A percentile compares a stretch with the other conserved stretches of the same genome.
Evolutionary conservation across 2,113 vertebrate genomes (phyloP).

Genomic region (Eptesicus fuscus): DNA sequence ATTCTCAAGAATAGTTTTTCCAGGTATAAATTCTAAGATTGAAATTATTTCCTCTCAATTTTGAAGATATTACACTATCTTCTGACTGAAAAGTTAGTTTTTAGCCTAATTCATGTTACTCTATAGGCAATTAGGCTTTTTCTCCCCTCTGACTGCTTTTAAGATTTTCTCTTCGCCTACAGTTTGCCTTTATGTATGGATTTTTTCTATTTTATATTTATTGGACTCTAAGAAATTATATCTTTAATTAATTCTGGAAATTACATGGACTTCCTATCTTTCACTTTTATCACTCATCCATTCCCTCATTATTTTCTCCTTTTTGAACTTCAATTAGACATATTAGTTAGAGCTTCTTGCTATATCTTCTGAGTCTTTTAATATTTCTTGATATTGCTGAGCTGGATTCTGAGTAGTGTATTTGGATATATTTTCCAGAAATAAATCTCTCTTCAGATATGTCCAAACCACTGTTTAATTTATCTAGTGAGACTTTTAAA

Average conservation of each 20-base stretch:
- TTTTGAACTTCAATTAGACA: neutral
- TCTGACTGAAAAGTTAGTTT: neutral
- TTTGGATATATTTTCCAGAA: neutral
- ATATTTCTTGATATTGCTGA: neutral
- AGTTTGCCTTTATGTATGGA: neutral
- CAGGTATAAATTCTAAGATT: neutral
- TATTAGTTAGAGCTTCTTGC: neutral
- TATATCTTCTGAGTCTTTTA: neutral
- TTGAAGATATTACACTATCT: neutral
- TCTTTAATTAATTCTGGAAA: neutral
- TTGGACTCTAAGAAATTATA: neutral
- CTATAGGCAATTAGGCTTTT: neutral
- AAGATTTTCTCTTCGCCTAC: neutral
- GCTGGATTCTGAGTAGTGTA: neutral
- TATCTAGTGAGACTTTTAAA: neutral
- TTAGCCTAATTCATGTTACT: neutral
- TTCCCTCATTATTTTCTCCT: neutral
- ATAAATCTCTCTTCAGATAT: neutral
- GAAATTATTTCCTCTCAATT: neutral
- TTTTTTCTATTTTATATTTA: neutral
- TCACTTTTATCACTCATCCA: neutral
- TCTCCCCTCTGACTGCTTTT: neutral
- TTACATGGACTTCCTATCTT: neutral
- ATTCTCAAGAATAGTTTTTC: neutral
- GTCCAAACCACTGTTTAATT: neutral